Evolutionary conservation across 2,888 invertebrate genomes (phyloP).

Genomic region (Stenchaetothrips biformis): DNA sequence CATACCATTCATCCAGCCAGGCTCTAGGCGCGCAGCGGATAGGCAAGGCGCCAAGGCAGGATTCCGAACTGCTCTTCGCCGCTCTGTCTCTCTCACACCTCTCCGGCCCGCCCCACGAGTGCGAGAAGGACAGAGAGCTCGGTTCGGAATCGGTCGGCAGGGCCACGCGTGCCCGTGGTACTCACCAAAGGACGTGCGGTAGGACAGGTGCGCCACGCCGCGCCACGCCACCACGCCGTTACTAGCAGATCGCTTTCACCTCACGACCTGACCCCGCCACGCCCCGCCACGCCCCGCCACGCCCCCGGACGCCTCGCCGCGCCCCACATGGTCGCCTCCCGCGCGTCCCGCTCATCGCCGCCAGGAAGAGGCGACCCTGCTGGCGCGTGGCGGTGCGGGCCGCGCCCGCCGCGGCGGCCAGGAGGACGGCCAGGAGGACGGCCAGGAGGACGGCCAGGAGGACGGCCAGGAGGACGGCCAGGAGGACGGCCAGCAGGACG

Average conservation of each 20-base stretch:
- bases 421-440: neutral
- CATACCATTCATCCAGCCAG: neutral
- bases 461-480: too few relatives aligned
- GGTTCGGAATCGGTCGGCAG: too few relatives aligned
- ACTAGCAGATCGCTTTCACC: slow-evolving; percentile 24
- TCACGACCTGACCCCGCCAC: slow-evolving; percentile 10
- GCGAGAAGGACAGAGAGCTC: neutral
- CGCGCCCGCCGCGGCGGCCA: neutral
- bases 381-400: neutral
- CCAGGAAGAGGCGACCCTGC: neutral
- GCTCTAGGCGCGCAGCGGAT: too few relatives aligned
- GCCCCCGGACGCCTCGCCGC: neutral
- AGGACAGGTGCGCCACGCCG: neutral
- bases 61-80: too few relatives aligned
- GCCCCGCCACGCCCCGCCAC: neutral
- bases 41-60: too few relatives aligned
- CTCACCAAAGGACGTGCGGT: neutral
- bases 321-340: slow-evolving; percentile 12
- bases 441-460: neutral
- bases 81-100: too few relatives aligned
- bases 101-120: neutral
- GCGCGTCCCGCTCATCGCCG: neutral
- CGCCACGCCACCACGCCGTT: neutral
- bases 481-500: neutral
- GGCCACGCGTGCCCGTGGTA: too few relatives aligned